These are phyloP conservation scores for Panorpa germanica DNA, from an alignment of 2,888 invertebrate genomes.

Conservation along the genomic window DNA sequence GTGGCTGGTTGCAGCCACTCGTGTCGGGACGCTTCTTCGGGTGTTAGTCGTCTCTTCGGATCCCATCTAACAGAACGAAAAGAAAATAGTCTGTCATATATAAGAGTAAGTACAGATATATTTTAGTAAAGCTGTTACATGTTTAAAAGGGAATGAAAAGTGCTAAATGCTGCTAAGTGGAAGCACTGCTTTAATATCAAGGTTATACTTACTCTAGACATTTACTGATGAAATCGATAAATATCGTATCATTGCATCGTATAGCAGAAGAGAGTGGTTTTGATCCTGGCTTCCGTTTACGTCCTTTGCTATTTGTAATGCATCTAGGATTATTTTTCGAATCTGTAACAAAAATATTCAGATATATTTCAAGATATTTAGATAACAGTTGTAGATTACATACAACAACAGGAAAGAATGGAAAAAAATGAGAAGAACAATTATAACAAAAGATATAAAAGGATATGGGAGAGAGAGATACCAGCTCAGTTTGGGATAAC, in stretches of 20 bases:
- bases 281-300: conserved; percentile 74
- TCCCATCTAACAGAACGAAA: conserved; percentile 52
- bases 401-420: not conserved
- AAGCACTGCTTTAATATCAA: too few relatives aligned
- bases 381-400: not conserved
- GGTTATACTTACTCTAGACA: conserved; percentile 66
- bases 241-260: conserved; percentile 69
- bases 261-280: conserved; percentile 65
- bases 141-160: too few relatives aligned
- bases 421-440: not conserved
- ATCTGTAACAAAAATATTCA: conserved; percentile 40
- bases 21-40: conserved; percentile 78
- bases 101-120: too few relatives aligned
- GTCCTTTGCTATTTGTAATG: conserved; percentile 84
- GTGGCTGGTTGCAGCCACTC: conserved; percentile 57
- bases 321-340: conserved; percentile 82
- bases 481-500: not conserved
- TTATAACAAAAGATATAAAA: not conserved
- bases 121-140: too few relatives aligned
- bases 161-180: too few relatives aligned
- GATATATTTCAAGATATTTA: conserved; percentile 1
- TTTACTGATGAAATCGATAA: conserved; percentile 76
- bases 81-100: conserved; percentile 4
- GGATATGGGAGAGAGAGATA: not conserved
- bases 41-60: conserved; percentile 75